Percentiles rank a stretch among this genome's conserved stretches.
phyloP scores from a whole-genome alignment of 2,888 invertebrate species.

The Macrosiphum euphorbiae region DNA sequence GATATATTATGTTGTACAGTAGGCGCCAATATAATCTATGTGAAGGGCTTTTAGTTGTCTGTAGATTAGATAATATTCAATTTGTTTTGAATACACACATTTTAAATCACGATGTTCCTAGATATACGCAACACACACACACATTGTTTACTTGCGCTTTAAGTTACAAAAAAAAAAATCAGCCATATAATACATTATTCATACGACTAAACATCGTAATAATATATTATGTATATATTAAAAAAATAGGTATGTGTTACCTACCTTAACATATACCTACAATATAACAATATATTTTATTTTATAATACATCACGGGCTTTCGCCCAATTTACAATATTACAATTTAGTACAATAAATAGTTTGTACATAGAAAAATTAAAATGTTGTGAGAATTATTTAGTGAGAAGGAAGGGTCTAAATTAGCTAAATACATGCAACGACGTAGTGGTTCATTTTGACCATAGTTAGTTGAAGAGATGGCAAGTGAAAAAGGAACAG shows the following conservation, averaged over 20 bases:
- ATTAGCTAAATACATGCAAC: too few species aligned
- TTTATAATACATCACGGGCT: too few species aligned
- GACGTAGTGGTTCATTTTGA: too few species aligned
- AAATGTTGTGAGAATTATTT: too few species aligned
- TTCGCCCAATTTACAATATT: too few species aligned
- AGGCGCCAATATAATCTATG: slow-evolving; percentile 23
- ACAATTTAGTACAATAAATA: too few species aligned
- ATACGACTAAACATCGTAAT: background rate
- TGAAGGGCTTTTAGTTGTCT: slow-evolving; percentile 21
- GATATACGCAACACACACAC: background rate
- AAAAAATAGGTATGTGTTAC: background rate
- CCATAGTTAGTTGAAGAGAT: too few species aligned
- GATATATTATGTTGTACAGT: background rate
- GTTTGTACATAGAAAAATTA: too few species aligned
- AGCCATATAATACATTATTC: background rate
- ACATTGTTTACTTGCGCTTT: background rate
- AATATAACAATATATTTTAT: background rate
- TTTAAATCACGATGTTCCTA: background rate
- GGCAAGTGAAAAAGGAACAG: too few species aligned
- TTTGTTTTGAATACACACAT: slow-evolving; percentile 23
- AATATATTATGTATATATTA: background rate
- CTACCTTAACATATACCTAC: background rate
- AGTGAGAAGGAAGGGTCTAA: too few species aligned
- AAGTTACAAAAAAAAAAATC: background rate
- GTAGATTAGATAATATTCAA: slow-evolving; percentile 40